Evolutionary conservation across 2,888 invertebrate genomes (phyloP).

Genomic region (Abscondita cerata): DNA sequence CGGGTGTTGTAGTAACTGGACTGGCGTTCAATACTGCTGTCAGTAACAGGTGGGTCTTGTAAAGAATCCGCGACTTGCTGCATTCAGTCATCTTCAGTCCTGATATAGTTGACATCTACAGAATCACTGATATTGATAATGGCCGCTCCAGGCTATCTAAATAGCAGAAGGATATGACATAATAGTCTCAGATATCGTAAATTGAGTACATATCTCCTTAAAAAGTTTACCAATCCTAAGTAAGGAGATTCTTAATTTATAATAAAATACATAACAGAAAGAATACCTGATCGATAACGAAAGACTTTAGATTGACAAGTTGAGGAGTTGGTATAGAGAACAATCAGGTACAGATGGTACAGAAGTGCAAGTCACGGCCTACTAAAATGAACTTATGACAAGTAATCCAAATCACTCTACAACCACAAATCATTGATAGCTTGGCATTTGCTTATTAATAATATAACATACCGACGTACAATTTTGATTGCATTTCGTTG

Average conservation of each 20-base stretch:
- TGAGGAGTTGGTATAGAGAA: slow-evolving; percentile 40
- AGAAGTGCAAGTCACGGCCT: slow-evolving; percentile 45
- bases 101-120: slow-evolving; percentile 46
- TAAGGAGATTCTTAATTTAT: not conserved
- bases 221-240: slow-evolving; percentile 2
- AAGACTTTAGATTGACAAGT: slow-evolving; percentile 40
- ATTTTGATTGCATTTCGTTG: slow-evolving; percentile 6
- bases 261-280: slow-evolving; percentile 10
- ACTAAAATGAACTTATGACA: slow-evolving; percentile 48
- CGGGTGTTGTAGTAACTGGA: slow-evolving; percentile 50
- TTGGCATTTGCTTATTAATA: slow-evolving; percentile 40
- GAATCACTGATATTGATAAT: slow-evolving; percentile 48
- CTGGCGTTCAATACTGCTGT: slow-evolving; percentile 53
- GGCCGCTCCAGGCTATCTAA: slow-evolving; percentile 41
- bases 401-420: slow-evolving; percentile 44
- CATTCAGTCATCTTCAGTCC: slow-evolving; percentile 52
- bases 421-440: slow-evolving; percentile 44
- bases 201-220: slow-evolving; percentile 32
- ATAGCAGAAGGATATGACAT: slow-evolving; percentile 41
- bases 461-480: slow-evolving; percentile 32
- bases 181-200: slow-evolving; percentile 33
- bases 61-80: slow-evolving; percentile 55
- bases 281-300: slow-evolving; percentile 18
- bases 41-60: slow-evolving; percentile 49
- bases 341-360: slow-evolving; percentile 44